phyloP scores from a whole-genome alignment of 2,797 vertebrate genomes.

The Lepus oiostolus region DNA sequence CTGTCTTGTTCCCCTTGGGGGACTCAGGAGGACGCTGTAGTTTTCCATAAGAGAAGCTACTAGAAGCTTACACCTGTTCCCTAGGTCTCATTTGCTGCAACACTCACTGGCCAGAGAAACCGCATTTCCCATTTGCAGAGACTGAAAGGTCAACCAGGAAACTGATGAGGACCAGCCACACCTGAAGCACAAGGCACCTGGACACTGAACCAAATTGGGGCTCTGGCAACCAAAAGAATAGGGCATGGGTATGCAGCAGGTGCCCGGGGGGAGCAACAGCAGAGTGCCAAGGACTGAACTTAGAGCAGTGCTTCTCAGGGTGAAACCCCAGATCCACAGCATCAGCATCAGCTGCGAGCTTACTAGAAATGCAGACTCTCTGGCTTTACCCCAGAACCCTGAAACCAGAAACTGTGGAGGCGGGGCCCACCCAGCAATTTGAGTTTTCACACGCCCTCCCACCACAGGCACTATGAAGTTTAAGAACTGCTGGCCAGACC shows the following conservation, averaged over 20 bases:
- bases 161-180: background rate
- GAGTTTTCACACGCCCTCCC: background rate
- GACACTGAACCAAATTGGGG: background rate
- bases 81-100: background rate
- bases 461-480: background rate
- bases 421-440: background rate
- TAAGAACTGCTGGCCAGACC: background rate
- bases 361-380: background rate
- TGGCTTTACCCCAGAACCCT: background rate
- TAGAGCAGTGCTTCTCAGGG: background rate
- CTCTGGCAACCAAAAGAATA: background rate
- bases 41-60: background rate
- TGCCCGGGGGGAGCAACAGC: background rate
- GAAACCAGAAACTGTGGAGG: background rate
- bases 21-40: background rate
- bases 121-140: background rate
- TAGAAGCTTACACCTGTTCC: background rate
- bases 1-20: background rate
- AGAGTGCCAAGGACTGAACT: background rate
- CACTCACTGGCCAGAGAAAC: background rate
- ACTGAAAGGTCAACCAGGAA: background rate
- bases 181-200: background rate
- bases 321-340: background rate
- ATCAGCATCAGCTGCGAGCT: background rate
- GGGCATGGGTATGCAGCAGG: background rate